Percentiles rank a stretch among this genome's conserved stretches.
These are phyloP conservation scores for Bibio marci DNA, from an alignment of 2,888 invertebrate species.

Conservation along the genomic window DNA sequence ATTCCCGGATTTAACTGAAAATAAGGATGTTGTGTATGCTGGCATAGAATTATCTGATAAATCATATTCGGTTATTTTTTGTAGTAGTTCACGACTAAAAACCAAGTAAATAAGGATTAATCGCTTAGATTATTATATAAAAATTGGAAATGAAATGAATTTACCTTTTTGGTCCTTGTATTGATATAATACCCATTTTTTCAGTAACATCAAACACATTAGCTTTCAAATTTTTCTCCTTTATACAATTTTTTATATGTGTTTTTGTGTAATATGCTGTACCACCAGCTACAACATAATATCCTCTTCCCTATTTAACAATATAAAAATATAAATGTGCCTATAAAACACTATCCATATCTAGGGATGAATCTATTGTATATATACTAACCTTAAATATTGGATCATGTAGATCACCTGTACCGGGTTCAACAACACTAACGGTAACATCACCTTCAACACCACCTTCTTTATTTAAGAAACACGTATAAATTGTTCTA, in stretches of 20 bases:
- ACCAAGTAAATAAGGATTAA: too few species aligned
- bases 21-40: constrained; percentile 41
- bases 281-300: constrained; percentile 69
- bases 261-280: constrained; percentile 58
- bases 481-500: constrained; percentile 62
- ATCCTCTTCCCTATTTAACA: constrained; percentile 43
- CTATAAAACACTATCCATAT: not conserved
- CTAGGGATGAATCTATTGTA: not conserved
- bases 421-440: constrained; percentile 39
- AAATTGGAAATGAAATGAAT: too few species aligned
- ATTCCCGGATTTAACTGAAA: constrained; percentile 26
- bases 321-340: not conserved
- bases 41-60: constrained; percentile 45
- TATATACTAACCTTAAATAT: constrained; percentile 36
- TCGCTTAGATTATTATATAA: too few species aligned
- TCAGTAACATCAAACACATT: constrained; percentile 58
- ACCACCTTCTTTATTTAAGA: constrained; percentile 63
- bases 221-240: constrained; percentile 53
- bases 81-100: constrained; percentile 43
- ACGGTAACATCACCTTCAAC: constrained; percentile 77
- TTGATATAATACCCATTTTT: constrained; percentile 61
- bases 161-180: constrained; percentile 45
- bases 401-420: constrained; percentile 43
- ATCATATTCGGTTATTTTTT: constrained; percentile 38
- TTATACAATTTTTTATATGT: constrained; percentile 52